Evolutionary conservation across 1,140 invertebrate genomes (phyloP).

Genomic region (Drosophila lacertosa): DNA sequence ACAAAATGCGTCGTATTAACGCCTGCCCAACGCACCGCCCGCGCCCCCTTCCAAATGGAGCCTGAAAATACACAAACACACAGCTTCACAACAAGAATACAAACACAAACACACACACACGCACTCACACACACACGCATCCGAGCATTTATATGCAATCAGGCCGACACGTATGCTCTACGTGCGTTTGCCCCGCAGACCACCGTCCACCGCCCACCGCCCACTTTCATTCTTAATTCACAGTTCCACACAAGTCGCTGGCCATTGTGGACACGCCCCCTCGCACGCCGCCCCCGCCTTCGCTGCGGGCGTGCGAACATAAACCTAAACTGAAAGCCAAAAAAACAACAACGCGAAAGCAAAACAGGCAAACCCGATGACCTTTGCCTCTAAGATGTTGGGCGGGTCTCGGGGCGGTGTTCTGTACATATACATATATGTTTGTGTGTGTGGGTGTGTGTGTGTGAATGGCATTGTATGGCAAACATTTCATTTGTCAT

Average conservation of each 20-base stretch:
- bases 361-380: constrained; percentile 52
- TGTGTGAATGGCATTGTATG: constrained; percentile 42
- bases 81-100: constrained; percentile 14
- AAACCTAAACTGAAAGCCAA: constrained; percentile 51
- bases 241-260: constrained; percentile 15
- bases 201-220: neutral
- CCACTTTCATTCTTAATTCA: neutral
- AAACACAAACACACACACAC: constrained; percentile 20
- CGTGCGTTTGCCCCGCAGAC: constrained; percentile 44
- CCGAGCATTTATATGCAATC: constrained; percentile 77
- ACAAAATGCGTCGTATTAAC: constrained; percentile 79
- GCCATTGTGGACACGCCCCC: constrained; percentile 58
- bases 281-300: constrained; percentile 16
- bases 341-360: constrained; percentile 39
- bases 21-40: constrained; percentile 5
- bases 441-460: constrained; percentile 17
- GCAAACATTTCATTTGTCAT: constrained; percentile 74
- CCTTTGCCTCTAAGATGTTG: constrained; percentile 65
- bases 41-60: constrained; percentile 36
- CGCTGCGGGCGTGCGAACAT: constrained; percentile 15
- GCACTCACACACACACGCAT: constrained; percentile 11
- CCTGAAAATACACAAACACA: constrained; percentile 18
- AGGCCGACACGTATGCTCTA: constrained; percentile 73
- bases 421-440: neutral
- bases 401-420: constrained; percentile 20